These are phyloP conservation scores for Oncopeltus fasciatus DNA, from an alignment of 1,140 invertebrate genomes.

Conservation along the genomic window DNA sequence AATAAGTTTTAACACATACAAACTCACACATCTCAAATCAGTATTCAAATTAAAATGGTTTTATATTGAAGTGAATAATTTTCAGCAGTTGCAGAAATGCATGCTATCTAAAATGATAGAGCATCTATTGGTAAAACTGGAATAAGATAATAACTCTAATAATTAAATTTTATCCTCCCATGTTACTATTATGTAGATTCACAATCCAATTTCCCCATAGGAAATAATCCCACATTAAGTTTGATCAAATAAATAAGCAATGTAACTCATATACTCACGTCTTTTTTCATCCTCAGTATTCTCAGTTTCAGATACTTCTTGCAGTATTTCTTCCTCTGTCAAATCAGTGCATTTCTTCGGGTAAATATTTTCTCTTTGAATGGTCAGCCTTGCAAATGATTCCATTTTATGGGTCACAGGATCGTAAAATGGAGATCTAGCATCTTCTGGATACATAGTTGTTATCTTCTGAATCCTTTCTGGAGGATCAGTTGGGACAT, in stretches of 20 bases:
- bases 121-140: too few species aligned
- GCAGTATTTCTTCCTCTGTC: conserved; percentile 27
- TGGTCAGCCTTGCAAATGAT: conserved; percentile 41
- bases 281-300: conserved; percentile 10
- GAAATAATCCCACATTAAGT: not conserved
- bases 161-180: too few species aligned
- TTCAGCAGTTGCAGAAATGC: too few species aligned
- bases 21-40: too few species aligned
- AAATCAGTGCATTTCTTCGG: conserved; percentile 60
- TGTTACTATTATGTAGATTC: too few species aligned
- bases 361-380: conserved; percentile 68
- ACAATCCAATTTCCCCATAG: too few species aligned
- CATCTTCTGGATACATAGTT: conserved; percentile 64
- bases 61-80: too few species aligned
- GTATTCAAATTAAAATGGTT: too few species aligned
- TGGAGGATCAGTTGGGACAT: conserved; percentile 62
- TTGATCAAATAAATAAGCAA: not conserved
- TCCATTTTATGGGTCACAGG: conserved; percentile 51
- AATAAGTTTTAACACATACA: too few species aligned
- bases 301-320: conserved; percentile 11
- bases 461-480: conserved; percentile 73
- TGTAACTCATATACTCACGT: not conserved
- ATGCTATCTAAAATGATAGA: too few species aligned
- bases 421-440: conserved; percentile 83
- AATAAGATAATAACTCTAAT: too few species aligned